phyloP scores from a whole-genome alignment of 2,888 invertebrate species.

The Pristionchus arcanus region DNA sequence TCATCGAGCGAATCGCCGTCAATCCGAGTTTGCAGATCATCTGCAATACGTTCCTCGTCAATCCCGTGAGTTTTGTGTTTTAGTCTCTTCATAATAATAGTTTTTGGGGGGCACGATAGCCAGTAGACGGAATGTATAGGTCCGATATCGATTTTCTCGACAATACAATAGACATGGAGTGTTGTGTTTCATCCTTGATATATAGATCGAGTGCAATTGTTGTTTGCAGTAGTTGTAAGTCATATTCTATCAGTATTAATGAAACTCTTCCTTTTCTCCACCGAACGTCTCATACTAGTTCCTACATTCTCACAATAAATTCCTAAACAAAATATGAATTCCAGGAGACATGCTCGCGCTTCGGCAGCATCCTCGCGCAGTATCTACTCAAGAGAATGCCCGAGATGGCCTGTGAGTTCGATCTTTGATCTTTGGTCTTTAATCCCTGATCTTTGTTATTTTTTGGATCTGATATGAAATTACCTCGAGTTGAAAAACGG shows the following conservation, averaged over 20 bases:
- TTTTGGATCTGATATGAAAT: background rate
- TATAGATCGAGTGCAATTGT: slow-evolving; percentile 58
- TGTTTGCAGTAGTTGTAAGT: no score
- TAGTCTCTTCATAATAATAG: background rate
- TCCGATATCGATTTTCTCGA: no score
- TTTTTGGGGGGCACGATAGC: background rate
- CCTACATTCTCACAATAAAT: no score
- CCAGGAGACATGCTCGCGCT: slow-evolving; percentile 66
- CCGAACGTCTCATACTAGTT: no score
- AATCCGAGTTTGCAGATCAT: slow-evolving; percentile 88
- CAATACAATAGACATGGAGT: background rate
- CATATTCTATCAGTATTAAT: no score
- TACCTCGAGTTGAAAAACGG: no score
- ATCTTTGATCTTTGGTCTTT: background rate
- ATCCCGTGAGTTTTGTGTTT: slow-evolving; percentile 52
- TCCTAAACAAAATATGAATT: background rate
- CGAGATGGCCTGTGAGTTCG: slow-evolving; percentile 90
- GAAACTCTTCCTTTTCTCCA: no score
- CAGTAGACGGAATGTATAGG: no score
- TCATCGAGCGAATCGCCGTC: slow-evolving; percentile 93
- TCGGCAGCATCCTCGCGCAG: slow-evolving; percentile 70
- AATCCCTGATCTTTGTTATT: background rate
- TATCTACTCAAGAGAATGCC: slow-evolving; percentile 93
- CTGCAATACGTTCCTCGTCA: slow-evolving; percentile 74
- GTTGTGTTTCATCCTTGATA: background rate